Percentiles rank a stretch among this genome's conserved stretches.
Evolutionary conservation across 2,797 vertebrate genomes (phyloP).

Genomic region (Tenualosa thibaudeaui): DNA sequence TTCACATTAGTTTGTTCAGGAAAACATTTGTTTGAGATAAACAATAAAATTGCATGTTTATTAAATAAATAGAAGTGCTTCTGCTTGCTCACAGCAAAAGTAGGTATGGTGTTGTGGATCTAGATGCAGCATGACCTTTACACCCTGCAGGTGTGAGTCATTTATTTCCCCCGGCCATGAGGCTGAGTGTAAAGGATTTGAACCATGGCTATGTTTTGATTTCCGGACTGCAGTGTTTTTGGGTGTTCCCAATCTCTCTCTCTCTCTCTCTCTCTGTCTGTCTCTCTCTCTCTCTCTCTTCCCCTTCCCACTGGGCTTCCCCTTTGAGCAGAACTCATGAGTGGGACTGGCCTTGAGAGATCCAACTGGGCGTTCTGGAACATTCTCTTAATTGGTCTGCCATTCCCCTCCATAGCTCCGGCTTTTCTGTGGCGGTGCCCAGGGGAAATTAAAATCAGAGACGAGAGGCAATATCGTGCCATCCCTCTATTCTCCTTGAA

Average conservation of each 20-base stretch:
- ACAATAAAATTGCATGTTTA: background rate
- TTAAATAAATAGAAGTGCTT: background rate
- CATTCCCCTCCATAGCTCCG: constrained; percentile 44
- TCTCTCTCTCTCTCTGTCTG: constrained; percentile 26
- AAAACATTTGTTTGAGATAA: background rate
- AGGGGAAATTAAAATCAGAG: constrained; percentile 51
- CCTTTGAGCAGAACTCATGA: constrained; percentile 43
- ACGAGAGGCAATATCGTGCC: constrained; percentile 32
- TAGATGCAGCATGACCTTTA: background rate
- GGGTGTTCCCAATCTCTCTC: constrained; percentile 33
- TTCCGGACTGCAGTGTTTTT: constrained; percentile 41
- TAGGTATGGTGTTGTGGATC: background rate
- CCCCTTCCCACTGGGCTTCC: constrained; percentile 23
- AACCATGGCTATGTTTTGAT: constrained; percentile 39
- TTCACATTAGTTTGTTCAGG: background rate
- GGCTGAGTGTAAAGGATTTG: constrained; percentile 38
- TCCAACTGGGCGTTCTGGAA: constrained; percentile 46
- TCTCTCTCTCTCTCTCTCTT: constrained; percentile 29
- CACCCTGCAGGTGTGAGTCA: background rate
- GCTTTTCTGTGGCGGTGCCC: constrained; percentile 33
- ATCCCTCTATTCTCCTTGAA: constrained; percentile 27
- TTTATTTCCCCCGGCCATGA: constrained; percentile 32
- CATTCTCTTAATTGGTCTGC: constrained; percentile 56
- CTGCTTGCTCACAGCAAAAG: background rate
- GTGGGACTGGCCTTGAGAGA: constrained; percentile 55